Percentiles rank a stretch among this genome's conserved stretches.
Evolutionary conservation across 2,797 vertebrate species (phyloP).

Genomic region (Intellagama lesueurii): DNA sequence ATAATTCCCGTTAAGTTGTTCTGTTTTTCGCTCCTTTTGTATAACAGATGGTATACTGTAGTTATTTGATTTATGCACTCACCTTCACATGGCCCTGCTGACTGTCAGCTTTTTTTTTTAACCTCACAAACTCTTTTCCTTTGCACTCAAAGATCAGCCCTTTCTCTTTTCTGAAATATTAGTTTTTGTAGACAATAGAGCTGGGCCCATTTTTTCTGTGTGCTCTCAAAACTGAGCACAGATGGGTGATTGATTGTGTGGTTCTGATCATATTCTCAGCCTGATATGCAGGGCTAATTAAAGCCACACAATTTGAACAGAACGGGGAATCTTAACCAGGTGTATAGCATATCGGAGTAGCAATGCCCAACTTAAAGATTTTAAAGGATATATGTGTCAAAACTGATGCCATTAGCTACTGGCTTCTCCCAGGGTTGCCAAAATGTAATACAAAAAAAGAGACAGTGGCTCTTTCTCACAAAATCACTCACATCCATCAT

Average conservation of each 20-base stretch:
- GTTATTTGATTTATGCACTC: slow-evolving; percentile 78
- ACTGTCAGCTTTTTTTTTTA: slow-evolving; percentile 67
- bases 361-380: slow-evolving; percentile 69
- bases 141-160: slow-evolving; percentile 65
- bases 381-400: slow-evolving; percentile 73
- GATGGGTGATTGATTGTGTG: slow-evolving; percentile 78
- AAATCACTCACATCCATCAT: slow-evolving; percentile 75
- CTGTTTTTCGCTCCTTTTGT: slow-evolving; percentile 43
- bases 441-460: slow-evolving; percentile 61
- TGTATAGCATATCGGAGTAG: slow-evolving; percentile 75
- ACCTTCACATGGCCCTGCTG: slow-evolving; percentile 77
- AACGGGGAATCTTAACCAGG: slow-evolving; percentile 71
- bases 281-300: slow-evolving; percentile 76
- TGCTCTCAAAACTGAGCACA: slow-evolving; percentile 73
- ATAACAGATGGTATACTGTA: slow-evolving; percentile 74
- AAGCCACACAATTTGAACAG: slow-evolving; percentile 65
- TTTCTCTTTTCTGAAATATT: slow-evolving; percentile 73
- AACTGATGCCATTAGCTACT: slow-evolving; percentile 70
- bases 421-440: slow-evolving; percentile 51
- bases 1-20: slow-evolving; percentile 75
- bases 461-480: slow-evolving; percentile 63
- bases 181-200: slow-evolving; percentile 72
- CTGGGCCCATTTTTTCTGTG: slow-evolving; percentile 67
- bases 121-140: slow-evolving; percentile 63
- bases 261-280: slow-evolving; percentile 72